Conservation (phyloP, 2,797 vertebrate genomes). For the Cryptoblepharus egeriae region DNA sequence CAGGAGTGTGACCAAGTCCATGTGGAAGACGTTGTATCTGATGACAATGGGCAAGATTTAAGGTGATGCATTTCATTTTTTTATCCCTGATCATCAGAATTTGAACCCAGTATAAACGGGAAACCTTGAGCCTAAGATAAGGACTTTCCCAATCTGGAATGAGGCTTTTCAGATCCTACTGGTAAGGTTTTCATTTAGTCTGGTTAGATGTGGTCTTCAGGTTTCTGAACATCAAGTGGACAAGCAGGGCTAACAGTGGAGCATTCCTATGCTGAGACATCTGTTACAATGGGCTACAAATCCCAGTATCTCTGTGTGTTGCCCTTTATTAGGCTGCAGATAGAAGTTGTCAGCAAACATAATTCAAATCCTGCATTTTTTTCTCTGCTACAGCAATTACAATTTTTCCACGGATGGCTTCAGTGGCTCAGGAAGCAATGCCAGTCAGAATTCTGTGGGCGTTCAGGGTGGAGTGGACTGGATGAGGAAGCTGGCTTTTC, state of each 20-base stretch:
- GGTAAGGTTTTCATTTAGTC: neutral
- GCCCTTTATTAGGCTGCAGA: neutral
- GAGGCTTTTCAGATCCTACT: neutral
- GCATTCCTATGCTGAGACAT: neutral
- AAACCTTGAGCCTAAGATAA: too few relatives aligned
- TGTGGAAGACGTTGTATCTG: constrained; percentile 95
- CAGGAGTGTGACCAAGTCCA: constrained; percentile 99
- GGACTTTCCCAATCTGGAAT: neutral
- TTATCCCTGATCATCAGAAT: neutral
- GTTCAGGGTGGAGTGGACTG: constrained; percentile 97
- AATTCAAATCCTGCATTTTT: constrained; percentile 39
- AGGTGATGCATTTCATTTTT: constrained; percentile 79
- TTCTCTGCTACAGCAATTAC: constrained; percentile 84
- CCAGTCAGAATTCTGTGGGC: constrained; percentile 81
- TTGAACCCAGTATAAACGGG: neutral
- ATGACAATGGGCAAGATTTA: constrained; percentile 98
- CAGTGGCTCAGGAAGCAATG: constrained; percentile 83
- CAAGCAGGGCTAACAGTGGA: too few relatives aligned
- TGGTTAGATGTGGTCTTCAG: neutral
- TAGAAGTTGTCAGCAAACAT: neutral
- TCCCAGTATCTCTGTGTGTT: neutral
- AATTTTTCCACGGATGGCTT: constrained; percentile 95
- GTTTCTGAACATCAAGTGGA: neutral
- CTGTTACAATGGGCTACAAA: neutral
- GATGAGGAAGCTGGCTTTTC: constrained; percentile 98